A percentile compares a stretch with the other conserved stretches of the same genome.
These are phyloP conservation scores for Thelaira solivaga DNA, from an alignment of 2,888 invertebrate genomes.

Conservation along the genomic window DNA sequence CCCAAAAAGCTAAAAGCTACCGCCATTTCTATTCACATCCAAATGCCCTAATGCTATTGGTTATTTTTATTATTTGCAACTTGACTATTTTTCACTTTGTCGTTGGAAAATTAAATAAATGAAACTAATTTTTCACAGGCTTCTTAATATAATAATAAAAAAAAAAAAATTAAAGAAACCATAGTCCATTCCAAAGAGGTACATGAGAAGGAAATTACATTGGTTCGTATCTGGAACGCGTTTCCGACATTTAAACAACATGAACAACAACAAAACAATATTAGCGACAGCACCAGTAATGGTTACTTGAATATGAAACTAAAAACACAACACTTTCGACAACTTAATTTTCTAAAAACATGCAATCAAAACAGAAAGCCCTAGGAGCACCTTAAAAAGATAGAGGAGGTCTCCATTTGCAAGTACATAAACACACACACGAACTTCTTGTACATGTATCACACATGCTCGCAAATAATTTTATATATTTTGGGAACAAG, in stretches of 20 bases:
- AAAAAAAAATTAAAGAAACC: too few relatives aligned
- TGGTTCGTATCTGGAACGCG: constrained; percentile 69
- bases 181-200: too few relatives aligned
- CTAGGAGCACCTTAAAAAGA: background rate
- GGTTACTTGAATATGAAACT: constrained; percentile 35
- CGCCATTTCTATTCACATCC: constrained; percentile 46
- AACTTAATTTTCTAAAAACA: constrained; percentile 70
- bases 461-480: too few relatives aligned
- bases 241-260: constrained; percentile 66
- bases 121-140: constrained; percentile 55
- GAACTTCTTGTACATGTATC: background rate
- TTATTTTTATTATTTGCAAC: constrained; percentile 14
- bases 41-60: constrained; percentile 23
- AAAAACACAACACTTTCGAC: constrained; percentile 65
- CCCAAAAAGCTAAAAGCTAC: background rate
- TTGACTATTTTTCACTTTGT: constrained; percentile 23
- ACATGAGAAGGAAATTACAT: constrained; percentile 62
- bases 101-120: constrained; percentile 33
- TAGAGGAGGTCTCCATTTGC: constrained; percentile 6
- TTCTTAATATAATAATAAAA: background rate
- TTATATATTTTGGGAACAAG: constrained; percentile 42
- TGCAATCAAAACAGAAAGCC: constrained; percentile 63
- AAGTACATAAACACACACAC: background rate
- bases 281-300: constrained; percentile 59
- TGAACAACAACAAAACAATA: constrained; percentile 53